A percentile compares a stretch with the other conserved stretches of the same genome.
phyloP scores from a whole-genome alignment of 1,140 invertebrate species.

The Agrypnia vestita region DNA sequence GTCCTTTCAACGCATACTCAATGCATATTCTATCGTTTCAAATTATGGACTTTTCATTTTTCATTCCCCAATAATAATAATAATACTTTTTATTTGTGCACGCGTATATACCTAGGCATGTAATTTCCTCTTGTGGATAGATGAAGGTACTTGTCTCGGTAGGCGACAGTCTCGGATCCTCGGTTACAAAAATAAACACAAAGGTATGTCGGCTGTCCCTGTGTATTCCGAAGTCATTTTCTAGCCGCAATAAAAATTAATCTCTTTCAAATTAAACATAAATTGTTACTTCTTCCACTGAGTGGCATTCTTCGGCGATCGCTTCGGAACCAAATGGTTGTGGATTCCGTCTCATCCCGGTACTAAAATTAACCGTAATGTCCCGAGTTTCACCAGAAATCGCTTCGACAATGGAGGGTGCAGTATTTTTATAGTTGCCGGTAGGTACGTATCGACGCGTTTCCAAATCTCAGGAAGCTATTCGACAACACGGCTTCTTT shows the following conservation, averaged over 20 bases:
- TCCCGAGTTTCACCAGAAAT: constrained; percentile 1
- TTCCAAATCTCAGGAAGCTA: constrained; percentile 30
- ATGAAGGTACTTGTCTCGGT: too few species aligned
- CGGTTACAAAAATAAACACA: constrained; percentile 3
- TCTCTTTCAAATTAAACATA: constrained; percentile 44
- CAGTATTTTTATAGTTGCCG: constrained; percentile 37
- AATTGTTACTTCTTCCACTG: constrained; percentile 29
- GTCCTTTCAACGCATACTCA: too few species aligned
- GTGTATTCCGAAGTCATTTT: constrained; percentile 14
- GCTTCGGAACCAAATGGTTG: constrained; percentile 13
- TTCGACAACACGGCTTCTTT: constrained; percentile 7
- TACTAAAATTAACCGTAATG: constrained; percentile 49
- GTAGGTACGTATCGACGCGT: not conserved
- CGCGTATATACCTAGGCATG: too few species aligned
- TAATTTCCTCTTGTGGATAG: too few species aligned
- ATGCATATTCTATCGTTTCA: too few species aligned
- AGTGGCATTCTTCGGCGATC: constrained; percentile 25
- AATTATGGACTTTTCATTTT: too few species aligned
- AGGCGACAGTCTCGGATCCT: too few species aligned
- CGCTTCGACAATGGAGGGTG: constrained; percentile 47
- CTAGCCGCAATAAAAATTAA: constrained; percentile 30
- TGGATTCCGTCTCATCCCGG: constrained; percentile 12
- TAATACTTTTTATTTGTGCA: too few species aligned
- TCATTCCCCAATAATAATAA: too few species aligned
- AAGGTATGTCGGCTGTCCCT: constrained; percentile 5